Percentiles rank a stretch among this genome's conserved stretches.
These are phyloP conservation scores for Zosterops borbonicus DNA, from an alignment of 2,113 vertebrate genomes.

Conservation along the genomic window DNA sequence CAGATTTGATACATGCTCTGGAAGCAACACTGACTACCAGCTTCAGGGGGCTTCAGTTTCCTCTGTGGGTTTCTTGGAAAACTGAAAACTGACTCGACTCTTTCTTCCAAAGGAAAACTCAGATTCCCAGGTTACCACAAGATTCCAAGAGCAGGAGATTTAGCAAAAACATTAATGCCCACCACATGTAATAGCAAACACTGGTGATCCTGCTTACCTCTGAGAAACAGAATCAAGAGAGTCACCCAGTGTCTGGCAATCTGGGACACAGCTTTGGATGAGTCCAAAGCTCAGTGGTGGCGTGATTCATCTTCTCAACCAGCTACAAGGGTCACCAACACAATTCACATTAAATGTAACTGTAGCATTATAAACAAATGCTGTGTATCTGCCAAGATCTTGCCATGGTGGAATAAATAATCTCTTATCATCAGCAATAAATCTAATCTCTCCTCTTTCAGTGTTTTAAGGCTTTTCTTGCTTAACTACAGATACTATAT, in stretches of 20 bases:
- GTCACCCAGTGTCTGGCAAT: neutral
- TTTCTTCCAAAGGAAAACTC: neutral
- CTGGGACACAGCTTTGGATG: neutral
- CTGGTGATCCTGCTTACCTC: neutral
- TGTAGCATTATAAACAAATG: neutral
- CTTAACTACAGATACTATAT: neutral
- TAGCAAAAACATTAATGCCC: neutral
- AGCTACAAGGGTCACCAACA: neutral
- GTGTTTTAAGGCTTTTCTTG: slow-evolving; percentile 8
- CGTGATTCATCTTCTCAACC: neutral
- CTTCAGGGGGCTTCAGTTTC: neutral
- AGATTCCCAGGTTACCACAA: neutral
- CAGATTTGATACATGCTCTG: neutral
- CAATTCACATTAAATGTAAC: neutral
- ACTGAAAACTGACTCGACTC: neutral
- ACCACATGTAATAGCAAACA: neutral
- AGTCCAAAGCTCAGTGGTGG: neutral
- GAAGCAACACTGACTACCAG: neutral
- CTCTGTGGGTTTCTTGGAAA: neutral
- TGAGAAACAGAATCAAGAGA: neutral
- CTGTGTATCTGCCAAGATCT: neutral
- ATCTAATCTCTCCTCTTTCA: neutral
- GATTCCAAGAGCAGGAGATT: neutral
- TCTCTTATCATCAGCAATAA: neutral
- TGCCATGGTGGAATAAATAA: neutral